Percentiles rank a stretch among this genome's conserved stretches.
These are phyloP conservation scores for Ochropleura leucogaster DNA, from an alignment of 2,888 invertebrate species.

Conservation along the genomic window DNA sequence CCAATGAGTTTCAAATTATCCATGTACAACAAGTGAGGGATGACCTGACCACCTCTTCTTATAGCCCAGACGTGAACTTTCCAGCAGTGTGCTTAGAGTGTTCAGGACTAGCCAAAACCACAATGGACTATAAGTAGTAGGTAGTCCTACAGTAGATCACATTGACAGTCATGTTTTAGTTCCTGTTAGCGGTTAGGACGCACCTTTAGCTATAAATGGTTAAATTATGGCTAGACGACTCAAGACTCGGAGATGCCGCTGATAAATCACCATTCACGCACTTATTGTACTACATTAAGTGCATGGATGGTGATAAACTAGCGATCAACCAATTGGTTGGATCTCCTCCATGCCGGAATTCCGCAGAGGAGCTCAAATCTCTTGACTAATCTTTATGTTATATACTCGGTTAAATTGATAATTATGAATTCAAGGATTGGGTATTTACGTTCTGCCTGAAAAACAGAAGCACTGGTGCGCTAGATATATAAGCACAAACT, in stretches of 20 bases:
- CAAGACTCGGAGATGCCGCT: not conserved
- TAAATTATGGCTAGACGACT: too few relatives aligned
- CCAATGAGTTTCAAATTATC: too few relatives aligned
- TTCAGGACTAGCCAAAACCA: too few relatives aligned
- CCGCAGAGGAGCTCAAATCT: not conserved
- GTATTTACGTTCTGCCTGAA: not conserved
- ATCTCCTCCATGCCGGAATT: not conserved
- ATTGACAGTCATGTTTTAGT: not conserved
- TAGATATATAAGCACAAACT: too few relatives aligned
- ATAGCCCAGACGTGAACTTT: too few relatives aligned
- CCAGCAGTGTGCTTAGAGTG: too few relatives aligned
- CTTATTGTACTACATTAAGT: not conserved
- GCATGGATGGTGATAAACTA: not conserved
- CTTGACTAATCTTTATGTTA: not conserved
- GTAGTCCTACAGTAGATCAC: too few relatives aligned
- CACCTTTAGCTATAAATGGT: not conserved
- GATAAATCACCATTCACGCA: not conserved
- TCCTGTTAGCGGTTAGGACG: not conserved
- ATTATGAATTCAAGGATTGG: not conserved
- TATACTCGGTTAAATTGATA: not conserved
- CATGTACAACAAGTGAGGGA: too few relatives aligned
- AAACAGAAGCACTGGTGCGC: not conserved
- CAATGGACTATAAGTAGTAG: too few relatives aligned
- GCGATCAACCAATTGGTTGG: not conserved
- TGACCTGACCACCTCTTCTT: too few relatives aligned